These are phyloP conservation scores for Hapalemur alaotrensis DNA, from an alignment of 2,797 vertebrate species.

Conservation along the genomic window DNA sequence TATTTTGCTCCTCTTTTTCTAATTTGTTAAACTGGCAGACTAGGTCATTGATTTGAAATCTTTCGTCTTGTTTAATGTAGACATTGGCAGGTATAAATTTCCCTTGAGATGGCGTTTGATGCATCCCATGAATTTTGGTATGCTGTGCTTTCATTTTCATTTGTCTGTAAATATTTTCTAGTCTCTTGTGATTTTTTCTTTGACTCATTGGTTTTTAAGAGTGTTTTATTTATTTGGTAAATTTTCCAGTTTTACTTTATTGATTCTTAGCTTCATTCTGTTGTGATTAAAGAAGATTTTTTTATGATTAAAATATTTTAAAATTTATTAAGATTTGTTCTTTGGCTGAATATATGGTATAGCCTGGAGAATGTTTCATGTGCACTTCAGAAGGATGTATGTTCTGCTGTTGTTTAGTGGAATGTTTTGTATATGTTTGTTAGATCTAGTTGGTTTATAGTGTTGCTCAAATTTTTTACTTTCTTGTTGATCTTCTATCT, in stretches of 20 bases:
- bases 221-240: too few species aligned
- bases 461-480: not conserved
- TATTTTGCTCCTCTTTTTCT: not conserved
- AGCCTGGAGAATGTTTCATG: not conserved
- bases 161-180: not conserved
- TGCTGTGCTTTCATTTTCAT: not conserved
- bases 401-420: not conserved
- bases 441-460: not conserved
- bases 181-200: not conserved
- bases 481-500: not conserved
- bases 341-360: not conserved
- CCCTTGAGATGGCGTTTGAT: not conserved
- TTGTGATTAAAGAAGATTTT: not conserved
- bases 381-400: not conserved
- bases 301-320: not conserved
- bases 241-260: too few species aligned
- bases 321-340: not conserved
- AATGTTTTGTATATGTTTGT: not conserved
- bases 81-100: not conserved
- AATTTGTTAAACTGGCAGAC: not conserved
- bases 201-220: not conserved
- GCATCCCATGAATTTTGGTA: not conserved
- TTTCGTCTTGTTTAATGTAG: not conserved
- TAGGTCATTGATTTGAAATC: not conserved
- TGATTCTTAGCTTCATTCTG: too few species aligned